A percentile compares a stretch with the other conserved stretches of the same genome.
Conservation (phyloP, 2,113 vertebrate species). For the Callipepla squamata region DNA sequence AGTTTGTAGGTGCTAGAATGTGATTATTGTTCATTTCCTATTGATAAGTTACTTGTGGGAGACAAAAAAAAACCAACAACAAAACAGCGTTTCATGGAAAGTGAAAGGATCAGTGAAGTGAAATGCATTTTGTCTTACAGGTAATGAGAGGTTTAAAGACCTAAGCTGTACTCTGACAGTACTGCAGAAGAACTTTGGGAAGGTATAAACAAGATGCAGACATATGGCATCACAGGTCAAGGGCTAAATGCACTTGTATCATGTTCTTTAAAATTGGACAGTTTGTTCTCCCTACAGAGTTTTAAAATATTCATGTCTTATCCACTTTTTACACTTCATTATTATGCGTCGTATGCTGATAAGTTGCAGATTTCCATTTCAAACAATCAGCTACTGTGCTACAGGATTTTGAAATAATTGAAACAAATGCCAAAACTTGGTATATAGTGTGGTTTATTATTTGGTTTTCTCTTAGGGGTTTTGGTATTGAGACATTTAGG, state of each 20-base stretch:
- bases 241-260: background rate
- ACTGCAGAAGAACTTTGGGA: slow-evolving; percentile 52
- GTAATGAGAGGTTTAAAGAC: slow-evolving; percentile 69
- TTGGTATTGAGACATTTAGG: background rate
- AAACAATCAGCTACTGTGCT: background rate
- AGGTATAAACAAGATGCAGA: slow-evolving; percentile 17
- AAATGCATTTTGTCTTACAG: slow-evolving; percentile 64
- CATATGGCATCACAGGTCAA: background rate
- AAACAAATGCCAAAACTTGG: background rate
- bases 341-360: background rate
- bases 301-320: background rate
- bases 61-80: slow-evolving; percentile 22
- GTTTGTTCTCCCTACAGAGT: background rate
- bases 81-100: slow-evolving; percentile 63
- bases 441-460: background rate
- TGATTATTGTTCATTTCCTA: background rate
- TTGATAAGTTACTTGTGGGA: background rate
- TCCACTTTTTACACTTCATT: background rate
- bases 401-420: background rate
- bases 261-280: background rate
- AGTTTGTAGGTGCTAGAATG: background rate
- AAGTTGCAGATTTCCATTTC: background rate
- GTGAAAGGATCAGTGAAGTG: slow-evolving; percentile 46
- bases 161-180: slow-evolving; percentile 51
- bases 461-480: background rate